Evolutionary conservation across 2,888 invertebrate genomes (phyloP).

Genomic region (Pachycephus smyrnensis): DNA sequence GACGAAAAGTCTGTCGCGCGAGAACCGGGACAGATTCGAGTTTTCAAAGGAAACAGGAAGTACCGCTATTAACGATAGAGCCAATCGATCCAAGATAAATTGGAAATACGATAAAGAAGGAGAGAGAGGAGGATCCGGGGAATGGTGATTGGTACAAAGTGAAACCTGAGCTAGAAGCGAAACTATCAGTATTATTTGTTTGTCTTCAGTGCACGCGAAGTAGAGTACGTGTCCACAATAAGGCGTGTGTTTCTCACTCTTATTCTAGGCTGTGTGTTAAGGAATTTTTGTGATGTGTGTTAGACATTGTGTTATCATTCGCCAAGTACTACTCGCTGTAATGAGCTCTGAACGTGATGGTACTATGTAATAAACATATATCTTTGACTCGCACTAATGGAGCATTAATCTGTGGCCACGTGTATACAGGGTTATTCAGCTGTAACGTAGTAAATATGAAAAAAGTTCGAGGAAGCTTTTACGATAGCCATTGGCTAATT

Average conservation of each 20-base stretch:
- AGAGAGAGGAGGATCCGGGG: not conserved
- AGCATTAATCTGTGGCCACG: not conserved
- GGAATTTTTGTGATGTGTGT: not conserved
- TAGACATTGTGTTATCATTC: not conserved
- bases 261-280: not conserved
- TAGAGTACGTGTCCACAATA: not conserved
- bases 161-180: not conserved
- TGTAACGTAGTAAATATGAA: not conserved
- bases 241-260: not conserved
- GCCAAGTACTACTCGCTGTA: slow-evolving; percentile 4
- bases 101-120: not conserved
- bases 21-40: no score
- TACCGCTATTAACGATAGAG: no score
- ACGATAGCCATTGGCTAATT: not conserved
- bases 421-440: not conserved
- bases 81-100: no score
- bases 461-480: not conserved
- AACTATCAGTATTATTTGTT: slow-evolving; percentile 8
- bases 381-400: not conserved
- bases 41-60: no score
- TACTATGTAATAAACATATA: not conserved
- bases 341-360: not conserved
- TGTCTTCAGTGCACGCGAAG: not conserved
- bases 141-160: not conserved
- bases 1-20: no score